Evolutionary conservation across 2,888 invertebrate species (phyloP).

Genomic region (Drosophila ustulata): DNA sequence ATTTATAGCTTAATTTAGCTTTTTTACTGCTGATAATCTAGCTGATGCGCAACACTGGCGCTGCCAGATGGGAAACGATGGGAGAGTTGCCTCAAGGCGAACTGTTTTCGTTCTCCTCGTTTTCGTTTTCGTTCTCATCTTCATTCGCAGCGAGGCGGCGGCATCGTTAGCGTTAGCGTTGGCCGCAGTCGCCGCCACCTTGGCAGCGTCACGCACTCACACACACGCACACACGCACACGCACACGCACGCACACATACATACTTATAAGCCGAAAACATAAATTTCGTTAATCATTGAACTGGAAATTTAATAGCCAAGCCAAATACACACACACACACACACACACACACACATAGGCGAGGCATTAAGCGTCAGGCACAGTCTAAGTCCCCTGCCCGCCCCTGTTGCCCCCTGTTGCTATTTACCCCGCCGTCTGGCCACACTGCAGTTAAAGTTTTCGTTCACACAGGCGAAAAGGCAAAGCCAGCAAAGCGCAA

Average conservation of each 20-base stretch:
- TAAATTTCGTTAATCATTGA: slow-evolving; percentile 80
- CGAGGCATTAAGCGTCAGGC: slow-evolving; percentile 58
- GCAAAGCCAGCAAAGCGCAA: slow-evolving; percentile 49
- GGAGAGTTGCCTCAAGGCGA: slow-evolving; percentile 24
- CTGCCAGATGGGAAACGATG: not conserved
- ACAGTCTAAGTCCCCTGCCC: slow-evolving; percentile 31
- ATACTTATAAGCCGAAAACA: slow-evolving; percentile 71
- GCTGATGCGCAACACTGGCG: not conserved
- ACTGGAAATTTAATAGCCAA: slow-evolving; percentile 78
- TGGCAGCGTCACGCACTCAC: slow-evolving; percentile 67
- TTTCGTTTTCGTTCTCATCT: slow-evolving; percentile 14
- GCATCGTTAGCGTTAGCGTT: slow-evolving; percentile 45
- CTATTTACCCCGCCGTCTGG: not conserved
- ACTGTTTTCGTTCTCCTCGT: slow-evolving; percentile 16
- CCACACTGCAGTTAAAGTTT: slow-evolving; percentile 59
- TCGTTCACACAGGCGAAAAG: slow-evolving; percentile 26
- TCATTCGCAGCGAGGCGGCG: slow-evolving; percentile 33
- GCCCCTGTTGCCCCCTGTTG: not conserved
- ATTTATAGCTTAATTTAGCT: too few species aligned
- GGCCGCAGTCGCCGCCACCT: slow-evolving; percentile 53
- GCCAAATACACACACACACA: slow-evolving; percentile 55
- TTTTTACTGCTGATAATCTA: too few species aligned
- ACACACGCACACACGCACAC: slow-evolving; percentile 13
- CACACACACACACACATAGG: slow-evolving; percentile 41
- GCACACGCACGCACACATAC: slow-evolving; percentile 13